phyloP scores from a whole-genome alignment of 2,888 invertebrate genomes.

The Yponomeuta malinellus region DNA sequence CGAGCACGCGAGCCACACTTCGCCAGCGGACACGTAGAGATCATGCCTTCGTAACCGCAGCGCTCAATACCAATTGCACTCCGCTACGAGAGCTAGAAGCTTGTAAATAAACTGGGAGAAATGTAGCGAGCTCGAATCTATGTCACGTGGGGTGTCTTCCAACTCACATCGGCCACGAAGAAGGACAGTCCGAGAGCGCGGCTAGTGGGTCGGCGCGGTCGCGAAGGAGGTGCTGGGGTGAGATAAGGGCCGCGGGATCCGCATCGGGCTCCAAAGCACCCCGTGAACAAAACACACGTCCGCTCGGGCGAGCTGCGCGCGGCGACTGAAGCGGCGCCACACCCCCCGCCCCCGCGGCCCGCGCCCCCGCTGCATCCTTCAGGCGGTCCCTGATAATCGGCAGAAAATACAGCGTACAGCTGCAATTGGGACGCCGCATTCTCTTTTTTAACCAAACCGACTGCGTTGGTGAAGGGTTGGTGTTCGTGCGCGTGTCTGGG shows the following conservation, averaged over 20 bases:
- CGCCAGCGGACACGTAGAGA: not conserved
- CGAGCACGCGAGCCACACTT: not conserved
- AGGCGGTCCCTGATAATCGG: conserved; percentile 66
- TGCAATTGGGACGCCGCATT: conserved; percentile 68
- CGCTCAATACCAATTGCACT: not conserved
- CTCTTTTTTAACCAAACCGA: conserved; percentile 34
- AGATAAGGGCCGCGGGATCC: conserved; percentile 49
- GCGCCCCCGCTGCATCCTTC: conserved; percentile 61
- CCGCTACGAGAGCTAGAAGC: conserved; percentile 17
- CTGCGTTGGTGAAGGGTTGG: too few species aligned
- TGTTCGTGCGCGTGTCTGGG: too few species aligned
- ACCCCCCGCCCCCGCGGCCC: conserved; percentile 21
- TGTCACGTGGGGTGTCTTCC: conserved; percentile 62
- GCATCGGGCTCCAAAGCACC: conserved; percentile 42
- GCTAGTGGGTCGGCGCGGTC: conserved; percentile 47
- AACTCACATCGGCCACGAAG: conserved; percentile 70
- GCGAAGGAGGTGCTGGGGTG: conserved; percentile 41
- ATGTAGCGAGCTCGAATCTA: conserved; percentile 58
- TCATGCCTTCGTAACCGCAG: not conserved
- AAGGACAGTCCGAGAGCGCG: conserved; percentile 50
- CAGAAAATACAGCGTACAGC: conserved; percentile 67
- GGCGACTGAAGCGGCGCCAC: conserved; percentile 40
- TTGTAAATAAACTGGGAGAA: conserved; percentile 48
- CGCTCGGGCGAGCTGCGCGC: conserved; percentile 26
- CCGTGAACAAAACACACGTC: conserved; percentile 29